These are phyloP conservation scores for Temnothorax rugatulus DNA, from an alignment of 2,888 invertebrate genomes.

Conservation along the genomic window DNA sequence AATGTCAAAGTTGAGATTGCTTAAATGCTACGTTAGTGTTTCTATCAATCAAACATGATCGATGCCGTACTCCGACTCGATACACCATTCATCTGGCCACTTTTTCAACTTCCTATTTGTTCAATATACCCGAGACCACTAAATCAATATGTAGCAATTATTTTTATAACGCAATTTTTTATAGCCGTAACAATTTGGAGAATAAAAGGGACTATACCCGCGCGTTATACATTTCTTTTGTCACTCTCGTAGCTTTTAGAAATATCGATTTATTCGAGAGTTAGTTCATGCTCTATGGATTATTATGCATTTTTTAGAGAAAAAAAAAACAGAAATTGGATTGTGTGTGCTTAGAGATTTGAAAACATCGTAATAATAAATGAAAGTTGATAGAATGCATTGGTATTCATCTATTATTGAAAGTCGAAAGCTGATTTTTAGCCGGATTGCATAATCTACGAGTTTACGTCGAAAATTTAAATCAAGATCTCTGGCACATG, in stretches of 20 bases:
- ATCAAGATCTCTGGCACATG: slow-evolving; percentile 20
- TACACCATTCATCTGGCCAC: not conserved
- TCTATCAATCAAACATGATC: slow-evolving; percentile 36
- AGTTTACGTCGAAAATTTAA: slow-evolving; percentile 37
- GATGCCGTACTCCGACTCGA: not conserved
- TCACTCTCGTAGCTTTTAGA: not conserved
- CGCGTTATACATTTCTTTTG: not conserved
- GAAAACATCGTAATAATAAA: not conserved
- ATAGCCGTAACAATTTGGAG: slow-evolving; percentile 22
- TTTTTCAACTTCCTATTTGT: slow-evolving; percentile 21
- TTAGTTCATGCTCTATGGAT: not conserved
- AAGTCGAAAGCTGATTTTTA: not conserved
- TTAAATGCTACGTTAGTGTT: slow-evolving; percentile 26
- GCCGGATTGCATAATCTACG: not conserved
- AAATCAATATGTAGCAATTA: slow-evolving; percentile 29
- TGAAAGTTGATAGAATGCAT: not conserved
- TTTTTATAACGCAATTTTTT: slow-evolving; percentile 30
- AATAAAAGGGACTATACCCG: not conserved
- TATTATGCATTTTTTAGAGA: slow-evolving; percentile 2
- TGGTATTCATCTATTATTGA: not conserved
- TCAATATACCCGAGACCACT: not conserved
- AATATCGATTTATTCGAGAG: not conserved
- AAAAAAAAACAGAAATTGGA: not conserved
- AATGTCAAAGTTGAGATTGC: slow-evolving; percentile 47
- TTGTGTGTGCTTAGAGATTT: not conserved